Evolutionary conservation across 2,888 invertebrate genomes (phyloP).

Genomic region (Linnaemya tessellans): DNA sequence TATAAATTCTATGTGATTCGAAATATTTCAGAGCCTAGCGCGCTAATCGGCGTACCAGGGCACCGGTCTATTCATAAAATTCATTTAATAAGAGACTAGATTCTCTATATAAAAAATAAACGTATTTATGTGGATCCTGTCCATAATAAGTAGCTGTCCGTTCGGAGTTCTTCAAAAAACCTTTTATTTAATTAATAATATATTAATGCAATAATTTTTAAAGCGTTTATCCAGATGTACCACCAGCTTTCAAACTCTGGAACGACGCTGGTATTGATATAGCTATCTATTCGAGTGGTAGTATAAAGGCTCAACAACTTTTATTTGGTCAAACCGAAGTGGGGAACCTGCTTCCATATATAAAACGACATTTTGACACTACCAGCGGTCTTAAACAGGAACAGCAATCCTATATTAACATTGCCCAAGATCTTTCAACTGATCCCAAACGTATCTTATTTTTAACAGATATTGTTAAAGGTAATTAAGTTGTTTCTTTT

Average conservation of each 20-base stretch:
- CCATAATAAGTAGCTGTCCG: background rate
- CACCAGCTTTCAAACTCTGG: constrained; percentile 89
- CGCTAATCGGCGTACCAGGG: too few species aligned
- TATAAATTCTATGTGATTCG: too few species aligned
- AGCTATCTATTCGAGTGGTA: constrained; percentile 96
- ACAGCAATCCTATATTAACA: constrained; percentile 89
- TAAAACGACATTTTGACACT: constrained; percentile 94
- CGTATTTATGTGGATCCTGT: too few species aligned
- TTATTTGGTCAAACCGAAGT: constrained; percentile 90
- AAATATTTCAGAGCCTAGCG: too few species aligned
- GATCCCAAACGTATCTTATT: constrained; percentile 89
- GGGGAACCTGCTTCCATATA: constrained; percentile 89
- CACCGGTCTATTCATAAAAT: too few species aligned
- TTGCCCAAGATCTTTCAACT: constrained; percentile 87
- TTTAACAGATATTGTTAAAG: constrained; percentile 92
- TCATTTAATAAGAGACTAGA: too few species aligned
- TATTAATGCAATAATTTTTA: background rate
- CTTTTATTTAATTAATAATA: background rate
- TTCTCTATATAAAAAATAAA: too few species aligned
- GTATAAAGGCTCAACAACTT: constrained; percentile 94
- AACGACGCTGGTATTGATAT: constrained; percentile 87
- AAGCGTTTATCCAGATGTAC: constrained; percentile 95
- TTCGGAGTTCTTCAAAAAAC: background rate
- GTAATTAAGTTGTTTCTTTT: constrained; percentile 82
- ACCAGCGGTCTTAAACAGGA: constrained; percentile 92